Conservation (phyloP, 1,140 invertebrate species). For the Lucilia sericata region DNA sequence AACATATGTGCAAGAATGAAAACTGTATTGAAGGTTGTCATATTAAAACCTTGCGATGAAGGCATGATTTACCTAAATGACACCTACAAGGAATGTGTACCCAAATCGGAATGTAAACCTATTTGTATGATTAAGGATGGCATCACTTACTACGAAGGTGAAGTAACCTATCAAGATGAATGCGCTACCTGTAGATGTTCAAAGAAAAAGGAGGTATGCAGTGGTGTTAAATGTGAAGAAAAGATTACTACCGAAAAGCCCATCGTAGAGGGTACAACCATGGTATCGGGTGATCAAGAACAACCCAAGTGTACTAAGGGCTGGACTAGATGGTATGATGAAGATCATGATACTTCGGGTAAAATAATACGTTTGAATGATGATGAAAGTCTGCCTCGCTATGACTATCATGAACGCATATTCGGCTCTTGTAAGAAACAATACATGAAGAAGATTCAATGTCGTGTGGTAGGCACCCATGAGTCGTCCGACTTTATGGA, state of each 20-base stretch:
- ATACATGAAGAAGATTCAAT: constrained; percentile 80
- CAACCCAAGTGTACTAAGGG: constrained; percentile 72
- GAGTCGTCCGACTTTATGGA: constrained; percentile 76
- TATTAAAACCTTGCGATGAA: constrained; percentile 77
- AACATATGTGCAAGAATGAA: constrained; percentile 77
- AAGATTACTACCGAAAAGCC: constrained; percentile 52
- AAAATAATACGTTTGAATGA: constrained; percentile 62
- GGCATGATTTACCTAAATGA: constrained; percentile 79
- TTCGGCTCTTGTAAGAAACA: constrained; percentile 62
- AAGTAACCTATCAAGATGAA: constrained; percentile 77
- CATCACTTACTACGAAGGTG: constrained; percentile 80
- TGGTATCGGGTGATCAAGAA: constrained; percentile 52
- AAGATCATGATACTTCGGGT: constrained; percentile 68
- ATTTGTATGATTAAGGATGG: constrained; percentile 77
- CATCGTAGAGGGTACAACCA: constrained; percentile 52
- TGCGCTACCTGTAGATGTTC: constrained; percentile 83
- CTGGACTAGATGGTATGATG: constrained; percentile 83
- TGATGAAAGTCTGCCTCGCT: constrained; percentile 62
- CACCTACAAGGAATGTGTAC: constrained; percentile 78
- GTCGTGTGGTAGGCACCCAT: constrained; percentile 75
- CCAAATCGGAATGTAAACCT: constrained; percentile 77
- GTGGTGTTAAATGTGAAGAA: constrained; percentile 74
- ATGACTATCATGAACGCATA: constrained; percentile 59
- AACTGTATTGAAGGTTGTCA: constrained; percentile 80
- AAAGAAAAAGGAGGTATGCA: constrained; percentile 76